These are phyloP conservation scores for Gastracanthus pulcherrimus DNA, from an alignment of 2,888 invertebrate genomes.

Conservation along the genomic window DNA sequence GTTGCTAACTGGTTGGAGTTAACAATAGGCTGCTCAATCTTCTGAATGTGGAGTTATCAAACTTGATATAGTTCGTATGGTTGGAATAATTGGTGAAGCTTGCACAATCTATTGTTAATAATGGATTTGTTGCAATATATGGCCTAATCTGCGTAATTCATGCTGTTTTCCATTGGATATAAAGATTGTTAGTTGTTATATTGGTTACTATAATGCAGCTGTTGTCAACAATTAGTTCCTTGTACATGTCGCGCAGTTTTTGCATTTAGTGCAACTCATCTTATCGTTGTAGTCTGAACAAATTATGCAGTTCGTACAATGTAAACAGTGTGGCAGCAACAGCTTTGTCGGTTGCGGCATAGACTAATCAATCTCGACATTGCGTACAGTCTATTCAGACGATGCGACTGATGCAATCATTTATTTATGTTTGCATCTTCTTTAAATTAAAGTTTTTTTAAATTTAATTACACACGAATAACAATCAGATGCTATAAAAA, in stretches of 20 bases:
- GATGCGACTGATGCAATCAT: neutral
- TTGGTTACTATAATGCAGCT: neutral
- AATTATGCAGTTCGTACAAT: conserved; percentile 11
- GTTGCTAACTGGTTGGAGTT: neutral
- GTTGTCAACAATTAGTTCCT: neutral
- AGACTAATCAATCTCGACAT: conserved; percentile 2
- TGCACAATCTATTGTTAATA: conserved; percentile 8
- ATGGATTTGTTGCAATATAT: no score
- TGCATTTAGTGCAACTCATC: no score
- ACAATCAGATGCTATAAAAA: no score
- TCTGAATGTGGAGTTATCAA: no score
- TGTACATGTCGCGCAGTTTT: neutral
- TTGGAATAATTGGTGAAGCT: no score
- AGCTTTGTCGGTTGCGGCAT: neutral
- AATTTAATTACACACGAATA: no score
- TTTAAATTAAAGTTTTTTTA: neutral
- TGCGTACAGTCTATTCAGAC: neutral
- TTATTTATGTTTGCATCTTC: neutral
- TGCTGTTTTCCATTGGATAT: neutral
- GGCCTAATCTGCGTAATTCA: neutral
- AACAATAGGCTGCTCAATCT: no score
- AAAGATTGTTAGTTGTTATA: neutral
- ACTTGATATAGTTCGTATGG: no score
- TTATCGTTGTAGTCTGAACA: neutral
- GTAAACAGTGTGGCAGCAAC: no score